Conservation (phyloP, 2,113 vertebrate species). For the Agapornis roseicollis region DNA sequence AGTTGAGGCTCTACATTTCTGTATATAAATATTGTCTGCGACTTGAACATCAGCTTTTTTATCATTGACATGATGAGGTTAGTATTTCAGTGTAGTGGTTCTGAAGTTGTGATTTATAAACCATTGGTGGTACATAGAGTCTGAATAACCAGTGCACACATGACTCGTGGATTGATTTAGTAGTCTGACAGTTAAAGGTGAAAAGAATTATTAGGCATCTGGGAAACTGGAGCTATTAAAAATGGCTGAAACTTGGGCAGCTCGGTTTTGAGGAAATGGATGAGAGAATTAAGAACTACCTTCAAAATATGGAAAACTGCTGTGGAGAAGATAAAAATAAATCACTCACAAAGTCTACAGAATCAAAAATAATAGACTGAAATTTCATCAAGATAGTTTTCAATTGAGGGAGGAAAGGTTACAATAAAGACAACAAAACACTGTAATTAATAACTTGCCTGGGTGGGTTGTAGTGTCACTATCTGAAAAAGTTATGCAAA, state of each 20-base stretch:
- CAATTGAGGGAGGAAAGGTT: not conserved
- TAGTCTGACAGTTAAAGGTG: not conserved
- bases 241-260: not conserved
- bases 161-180: not conserved
- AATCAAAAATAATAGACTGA: not conserved
- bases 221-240: not conserved
- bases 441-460: rapidly evolving
- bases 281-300: not conserved
- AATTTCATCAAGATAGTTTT: not conserved
- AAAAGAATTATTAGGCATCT: not conserved
- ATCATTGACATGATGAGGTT: not conserved
- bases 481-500: not conserved
- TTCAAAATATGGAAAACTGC: not conserved
- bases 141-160: not conserved
- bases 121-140: not conserved
- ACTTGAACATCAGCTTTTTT: not conserved
- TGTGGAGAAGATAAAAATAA: not conserved
- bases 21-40: not conserved
- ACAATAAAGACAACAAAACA: not conserved
- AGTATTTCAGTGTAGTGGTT: not conserved
- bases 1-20: not conserved
- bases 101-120: not conserved
- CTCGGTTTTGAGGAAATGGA: not conserved
- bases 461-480: not conserved
- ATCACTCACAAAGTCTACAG: not conserved